A percentile compares a stretch with the other conserved stretches of the same genome.
These are phyloP conservation scores for Phlogophora meticulosa DNA, from an alignment of 2,888 invertebrate species.

Conservation along the genomic window DNA sequence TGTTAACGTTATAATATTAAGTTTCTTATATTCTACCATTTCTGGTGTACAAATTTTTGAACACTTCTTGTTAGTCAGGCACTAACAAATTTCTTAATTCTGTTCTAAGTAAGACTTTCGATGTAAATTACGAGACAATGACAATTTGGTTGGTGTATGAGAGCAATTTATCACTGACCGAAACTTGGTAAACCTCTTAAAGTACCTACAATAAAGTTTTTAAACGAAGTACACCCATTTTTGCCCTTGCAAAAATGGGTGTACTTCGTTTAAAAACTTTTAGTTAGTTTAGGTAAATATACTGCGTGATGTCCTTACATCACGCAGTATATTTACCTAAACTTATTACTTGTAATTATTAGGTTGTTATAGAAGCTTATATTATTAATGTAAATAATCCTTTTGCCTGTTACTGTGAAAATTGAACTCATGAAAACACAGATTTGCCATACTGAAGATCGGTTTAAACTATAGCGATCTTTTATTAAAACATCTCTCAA, in stretches of 20 bases:
- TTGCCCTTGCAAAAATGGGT: slow-evolving; percentile 37
- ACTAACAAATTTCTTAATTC: slow-evolving; percentile 43
- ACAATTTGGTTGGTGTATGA: slow-evolving; percentile 56
- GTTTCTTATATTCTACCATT: too few relatives aligned
- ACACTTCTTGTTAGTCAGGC: not conserved
- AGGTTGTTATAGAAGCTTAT: not conserved
- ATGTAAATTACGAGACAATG: slow-evolving; percentile 60
- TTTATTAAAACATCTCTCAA: not conserved
- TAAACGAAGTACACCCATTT: slow-evolving; percentile 62
- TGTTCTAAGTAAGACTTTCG: slow-evolving; percentile 31
- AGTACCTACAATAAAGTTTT: slow-evolving; percentile 64
- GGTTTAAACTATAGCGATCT: not conserved
- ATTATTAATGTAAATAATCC: not conserved
- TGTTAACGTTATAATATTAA: too few relatives aligned
- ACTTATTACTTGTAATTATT: slow-evolving; percentile 2
- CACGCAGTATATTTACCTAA: slow-evolving; percentile 34
- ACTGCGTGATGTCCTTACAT: too few relatives aligned
- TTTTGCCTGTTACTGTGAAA: not conserved
- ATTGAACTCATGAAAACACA: not conserved
- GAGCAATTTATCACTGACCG: slow-evolving; percentile 65
- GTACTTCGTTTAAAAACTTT: too few relatives aligned
- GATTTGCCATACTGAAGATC: not conserved
- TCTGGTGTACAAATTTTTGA: too few relatives aligned
- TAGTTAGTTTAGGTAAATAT: too few relatives aligned
- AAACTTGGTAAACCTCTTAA: slow-evolving; percentile 59